Conservation (phyloP, 2,888 invertebrate species). For the Endomychus coccineus region DNA sequence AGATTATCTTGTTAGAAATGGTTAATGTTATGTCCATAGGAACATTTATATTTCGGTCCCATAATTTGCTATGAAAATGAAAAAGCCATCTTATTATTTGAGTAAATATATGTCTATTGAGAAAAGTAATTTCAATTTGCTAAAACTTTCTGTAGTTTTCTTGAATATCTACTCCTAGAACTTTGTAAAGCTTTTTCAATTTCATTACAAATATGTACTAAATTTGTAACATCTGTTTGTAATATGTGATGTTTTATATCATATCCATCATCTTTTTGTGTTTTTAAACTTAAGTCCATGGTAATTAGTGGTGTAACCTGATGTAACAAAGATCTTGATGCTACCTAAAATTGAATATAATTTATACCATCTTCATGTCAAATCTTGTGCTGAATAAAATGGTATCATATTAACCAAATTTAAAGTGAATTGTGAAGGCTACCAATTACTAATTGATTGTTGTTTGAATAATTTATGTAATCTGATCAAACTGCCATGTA, state of each 20-base stretch:
- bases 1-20: too few relatives aligned
- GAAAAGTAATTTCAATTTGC: too few relatives aligned
- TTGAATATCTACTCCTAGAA: conserved; percentile 48
- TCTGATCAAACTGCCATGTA: too few relatives aligned
- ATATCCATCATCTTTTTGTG: conserved; percentile 31
- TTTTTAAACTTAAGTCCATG: conserved; percentile 47
- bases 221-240: conserved; percentile 55
- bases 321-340: conserved; percentile 51
- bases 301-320: conserved; percentile 54
- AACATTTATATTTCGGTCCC: too few relatives aligned
- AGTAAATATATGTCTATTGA: too few relatives aligned
- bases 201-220: conserved; percentile 54
- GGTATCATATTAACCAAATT: not conserved
- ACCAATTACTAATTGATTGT: too few relatives aligned
- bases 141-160: conserved; percentile 38
- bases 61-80: too few relatives aligned
- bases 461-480: too few relatives aligned
- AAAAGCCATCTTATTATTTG: too few relatives aligned
- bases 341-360: conserved; percentile 39
- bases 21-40: too few relatives aligned
- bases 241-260: conserved; percentile 43
- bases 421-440: not conserved
- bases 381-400: too few relatives aligned
- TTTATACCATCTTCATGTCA: too few relatives aligned
- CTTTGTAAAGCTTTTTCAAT: conserved; percentile 57